Evolutionary conservation across 1,140 invertebrate genomes (phyloP), one percentile per base, ranked within the genome.

Genomic region (Drosophila albomicans): DNA sequence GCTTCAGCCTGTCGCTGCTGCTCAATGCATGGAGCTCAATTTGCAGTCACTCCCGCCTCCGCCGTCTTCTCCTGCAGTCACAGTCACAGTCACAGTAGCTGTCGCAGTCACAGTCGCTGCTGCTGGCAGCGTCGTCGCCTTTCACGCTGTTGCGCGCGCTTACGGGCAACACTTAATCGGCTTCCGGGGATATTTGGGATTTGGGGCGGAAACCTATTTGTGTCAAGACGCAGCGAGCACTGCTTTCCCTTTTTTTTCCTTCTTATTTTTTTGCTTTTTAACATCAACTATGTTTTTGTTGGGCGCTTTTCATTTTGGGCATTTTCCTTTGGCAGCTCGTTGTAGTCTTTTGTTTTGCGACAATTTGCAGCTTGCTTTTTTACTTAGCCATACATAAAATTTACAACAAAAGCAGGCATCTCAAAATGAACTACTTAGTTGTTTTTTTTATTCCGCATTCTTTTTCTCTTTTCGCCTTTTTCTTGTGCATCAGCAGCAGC

Each of bases 201-300:
- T 89, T 89, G 68, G 85, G 85, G 86, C 85, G 85, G 86, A 89
- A 89, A 89, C 85, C 85, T 89, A 89, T 89, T 89, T 89, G 85
- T 85, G 85, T 85, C 81, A 89, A 89, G 85, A 89, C 85, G 80
- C 78, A 81, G 78, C 70, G 51, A 87, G 73, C 51, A 38, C 46
- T 6, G 15, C 56, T 70, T 62, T 64, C 49, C 41, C 54, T 45
- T 28, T 43, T 58, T 58, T 38, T 32, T 6, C 5, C 2, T 32
- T 32, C 7, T 32, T 32, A 7, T 32, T 32, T 32, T 7, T 8
- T 45, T 41, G 32, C 46, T 41, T 51, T 32, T 25, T 32, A 32
- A 63, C 71, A 16, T 70, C 43, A 28, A 15, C 57, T 38, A 20
- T 52, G 13, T 59, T 52, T 45, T 75, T 69, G 64, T 69, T 71